Evolutionary conservation across 2,797 vertebrate genomes (phyloP), one percentile per base, ranked within the genome.

Genomic region (Periparus ater): DNA sequence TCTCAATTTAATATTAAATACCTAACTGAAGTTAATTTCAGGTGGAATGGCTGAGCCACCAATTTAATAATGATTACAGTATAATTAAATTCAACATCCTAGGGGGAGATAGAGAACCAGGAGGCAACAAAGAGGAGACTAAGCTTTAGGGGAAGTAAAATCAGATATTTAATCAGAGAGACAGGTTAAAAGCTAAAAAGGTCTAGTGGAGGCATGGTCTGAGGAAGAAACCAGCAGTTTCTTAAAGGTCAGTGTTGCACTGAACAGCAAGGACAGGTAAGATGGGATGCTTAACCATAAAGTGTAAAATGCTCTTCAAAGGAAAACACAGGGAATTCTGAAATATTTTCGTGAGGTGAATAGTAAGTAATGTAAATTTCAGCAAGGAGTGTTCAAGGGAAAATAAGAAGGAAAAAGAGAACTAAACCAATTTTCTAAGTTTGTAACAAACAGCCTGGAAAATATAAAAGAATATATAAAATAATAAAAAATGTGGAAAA

Each of bases 81-180:
- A 21, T 93, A 91, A 93, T 93, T 93, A 92, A 90, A 86, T 89
- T 84, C 54, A 70, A 10, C 87, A 78, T 95, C 55, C 71, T 95
- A 51, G 73, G 44, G 79, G 74, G 63, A 88, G 80, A 60, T 51
- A 51, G 3, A 62, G 89, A 79, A 92, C 47, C 25, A 72, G 84
- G 87, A 87, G 71, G 54, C 83, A 94, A 62, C 62, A 66, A 5
- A 71, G 79, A 58, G 30, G 38, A 84, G 60, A n/a, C 54, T 47
- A 40, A 93, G n/a, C 42, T 81, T 75, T 65, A 86, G 63, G 85
- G 80, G 54, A 94, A 70, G 63, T 63, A 51, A 82, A 91, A 70
- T 58, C 66, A 76, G 20, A 17, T 32, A 50, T 55, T 45, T 84
- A 62, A 34, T 71, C 34, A 54, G 32, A 85, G 53, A 67, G n/a